Evolutionary conservation across 1,140 invertebrate species (phyloP).

Genomic region (Drosophila tristis): DNA sequence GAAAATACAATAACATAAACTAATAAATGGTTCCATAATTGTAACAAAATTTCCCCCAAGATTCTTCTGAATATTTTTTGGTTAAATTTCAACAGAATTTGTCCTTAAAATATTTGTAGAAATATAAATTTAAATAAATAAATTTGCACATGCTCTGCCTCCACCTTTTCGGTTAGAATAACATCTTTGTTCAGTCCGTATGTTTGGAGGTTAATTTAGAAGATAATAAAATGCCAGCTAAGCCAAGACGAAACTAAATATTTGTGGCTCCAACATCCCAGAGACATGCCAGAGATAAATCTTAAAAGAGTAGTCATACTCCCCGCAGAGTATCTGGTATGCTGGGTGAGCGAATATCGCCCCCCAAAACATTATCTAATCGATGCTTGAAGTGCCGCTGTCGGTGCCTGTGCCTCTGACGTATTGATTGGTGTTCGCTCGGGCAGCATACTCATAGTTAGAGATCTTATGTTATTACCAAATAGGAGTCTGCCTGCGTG

Average conservation of each 20-base stretch:
- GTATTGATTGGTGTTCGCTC: slow-evolving; percentile 29
- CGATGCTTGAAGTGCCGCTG: slow-evolving; percentile 35
- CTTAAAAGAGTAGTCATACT: background rate
- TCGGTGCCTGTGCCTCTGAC: slow-evolving; percentile 34
- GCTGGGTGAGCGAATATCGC: background rate
- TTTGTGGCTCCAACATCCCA: slow-evolving; percentile 8
- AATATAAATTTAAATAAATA: slow-evolving; percentile 10
- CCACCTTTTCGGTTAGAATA: slow-evolving; percentile 11
- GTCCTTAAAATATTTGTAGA: too few relatives aligned
- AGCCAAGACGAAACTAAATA: slow-evolving; percentile 18
- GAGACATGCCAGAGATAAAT: too few relatives aligned
- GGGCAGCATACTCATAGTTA: background rate
- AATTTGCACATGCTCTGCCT: background rate
- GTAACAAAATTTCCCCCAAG: too few relatives aligned
- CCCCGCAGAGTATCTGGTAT: slow-evolving; percentile 6
- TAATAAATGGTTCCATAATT: too few relatives aligned
- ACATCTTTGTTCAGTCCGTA: background rate
- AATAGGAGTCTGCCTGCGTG: background rate
- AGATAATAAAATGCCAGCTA: slow-evolving; percentile 28
- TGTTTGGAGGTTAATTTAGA: slow-evolving; percentile 14
- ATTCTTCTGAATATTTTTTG: too few relatives aligned
- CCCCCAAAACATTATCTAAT: slow-evolving; percentile 59
- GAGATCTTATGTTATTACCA: slow-evolving; percentile 15
- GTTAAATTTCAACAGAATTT: too few relatives aligned
- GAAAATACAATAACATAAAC: too few relatives aligned